phyloP scores from a whole-genome alignment of 1,140 invertebrate genomes.

The Wiebesia pumilae region DNA sequence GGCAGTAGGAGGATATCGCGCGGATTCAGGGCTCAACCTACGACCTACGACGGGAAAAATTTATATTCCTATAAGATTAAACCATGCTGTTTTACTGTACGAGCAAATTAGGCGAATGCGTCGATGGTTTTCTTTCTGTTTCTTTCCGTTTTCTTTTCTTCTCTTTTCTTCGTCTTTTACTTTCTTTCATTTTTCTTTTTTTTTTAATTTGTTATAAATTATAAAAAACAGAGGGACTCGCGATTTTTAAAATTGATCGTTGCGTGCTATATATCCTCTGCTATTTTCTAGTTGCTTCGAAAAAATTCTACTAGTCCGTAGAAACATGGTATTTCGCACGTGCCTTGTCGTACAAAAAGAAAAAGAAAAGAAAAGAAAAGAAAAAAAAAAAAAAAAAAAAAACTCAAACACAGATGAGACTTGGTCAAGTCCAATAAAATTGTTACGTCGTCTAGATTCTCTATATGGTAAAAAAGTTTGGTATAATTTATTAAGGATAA shows the following conservation, averaged over 20 bases:
- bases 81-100: not conserved
- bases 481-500: not conserved
- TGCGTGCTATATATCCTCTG: too few species aligned
- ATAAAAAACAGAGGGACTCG: too few species aligned
- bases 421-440: not conserved
- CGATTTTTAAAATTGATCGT: too few species aligned
- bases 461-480: not conserved
- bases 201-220: too few species aligned
- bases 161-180: not conserved
- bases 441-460: not conserved
- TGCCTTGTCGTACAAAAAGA: too few species aligned
- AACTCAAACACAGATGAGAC: not conserved
- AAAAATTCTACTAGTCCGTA: too few species aligned
- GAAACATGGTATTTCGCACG: too few species aligned
- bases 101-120: not conserved
- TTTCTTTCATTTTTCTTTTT: too few species aligned
- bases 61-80: not conserved
- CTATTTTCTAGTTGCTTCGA: too few species aligned
- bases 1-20: constrained; percentile 5
- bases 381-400: not conserved
- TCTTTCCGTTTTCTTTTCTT: not conserved
- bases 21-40: not conserved
- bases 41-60: not conserved
- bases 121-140: not conserved
- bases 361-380: too few species aligned